Percentiles rank a stretch among this genome's conserved stretches.
Conservation (phyloP, 2,888 invertebrate species). For the Limnephilus marmoratus region DNA sequence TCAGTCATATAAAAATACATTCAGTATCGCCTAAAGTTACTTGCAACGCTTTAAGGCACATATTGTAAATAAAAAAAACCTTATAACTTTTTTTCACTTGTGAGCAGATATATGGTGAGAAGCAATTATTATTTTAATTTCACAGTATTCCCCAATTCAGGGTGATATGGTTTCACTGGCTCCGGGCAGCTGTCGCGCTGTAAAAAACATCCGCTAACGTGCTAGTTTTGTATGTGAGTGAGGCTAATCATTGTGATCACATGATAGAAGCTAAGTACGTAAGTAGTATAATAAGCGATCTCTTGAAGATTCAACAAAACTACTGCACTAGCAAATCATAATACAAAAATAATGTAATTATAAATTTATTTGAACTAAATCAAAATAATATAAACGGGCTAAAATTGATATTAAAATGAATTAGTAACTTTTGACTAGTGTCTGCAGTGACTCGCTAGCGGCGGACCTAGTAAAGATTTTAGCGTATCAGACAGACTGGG, state of each 20-base stretch:
- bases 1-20: not conserved
- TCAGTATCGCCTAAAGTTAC: not conserved
- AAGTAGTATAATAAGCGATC: not conserved
- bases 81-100: too few relatives aligned
- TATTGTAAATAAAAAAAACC: not conserved
- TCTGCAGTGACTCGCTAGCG: too few relatives aligned
- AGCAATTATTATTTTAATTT: not conserved
- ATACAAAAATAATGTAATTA: not conserved
- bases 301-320: not conserved
- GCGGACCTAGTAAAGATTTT: too few relatives aligned
- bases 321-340: not conserved
- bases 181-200: not conserved
- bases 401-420: too few relatives aligned
- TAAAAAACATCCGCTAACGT: not conserved
- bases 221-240: not conserved
- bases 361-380: not conserved
- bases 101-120: not conserved
- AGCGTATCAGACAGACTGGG: too few relatives aligned
- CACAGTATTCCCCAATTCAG: not conserved
- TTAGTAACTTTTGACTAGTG: too few relatives aligned
- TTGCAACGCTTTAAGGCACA: not conserved
- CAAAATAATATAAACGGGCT: not conserved
- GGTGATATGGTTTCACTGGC: not conserved
- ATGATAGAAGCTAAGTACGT: not conserved
- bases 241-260: not conserved